A percentile compares a stretch with the other conserved stretches of the same genome.
phyloP scores from a whole-genome alignment of 2,797 vertebrate genomes.

The Rachycentron canadum region DNA sequence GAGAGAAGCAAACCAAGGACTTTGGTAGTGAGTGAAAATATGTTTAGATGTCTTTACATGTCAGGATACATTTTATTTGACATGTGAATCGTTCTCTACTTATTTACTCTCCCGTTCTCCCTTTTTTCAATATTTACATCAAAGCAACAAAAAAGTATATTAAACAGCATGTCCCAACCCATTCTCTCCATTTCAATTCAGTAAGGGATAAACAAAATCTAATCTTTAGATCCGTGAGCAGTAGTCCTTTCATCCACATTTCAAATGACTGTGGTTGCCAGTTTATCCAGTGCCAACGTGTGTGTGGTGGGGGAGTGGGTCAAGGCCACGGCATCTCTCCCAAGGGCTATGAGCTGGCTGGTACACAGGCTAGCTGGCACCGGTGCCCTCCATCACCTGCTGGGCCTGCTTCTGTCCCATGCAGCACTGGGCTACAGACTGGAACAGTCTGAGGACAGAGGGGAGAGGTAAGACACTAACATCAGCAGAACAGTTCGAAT shows the following conservation, averaged over 20 bases:
- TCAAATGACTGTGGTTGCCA: constrained; percentile 75
- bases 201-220: constrained; percentile 62
- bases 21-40: constrained; percentile 82
- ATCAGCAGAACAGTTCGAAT: background rate
- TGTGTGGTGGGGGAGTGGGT: constrained; percentile 66
- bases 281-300: constrained; percentile 84
- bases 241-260: constrained; percentile 80
- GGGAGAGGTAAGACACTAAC: background rate
- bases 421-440: constrained; percentile 99
- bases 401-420: constrained; percentile 99
- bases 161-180: constrained; percentile 92
- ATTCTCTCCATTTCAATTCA: constrained; percentile 62
- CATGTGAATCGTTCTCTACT: constrained; percentile 82
- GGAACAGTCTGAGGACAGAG: constrained; percentile 91
- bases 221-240: constrained; percentile 76
- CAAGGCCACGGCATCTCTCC: constrained; percentile 77
- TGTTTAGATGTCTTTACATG: constrained; percentile 78
- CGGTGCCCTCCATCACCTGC: constrained; percentile 99
- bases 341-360: constrained; percentile 68
- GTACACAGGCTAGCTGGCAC: constrained; percentile 91
- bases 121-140: constrained; percentile 95
- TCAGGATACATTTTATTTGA: constrained; percentile 78
- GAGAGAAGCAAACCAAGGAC: constrained; percentile 79
- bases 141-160: constrained; percentile 92
- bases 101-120: constrained; percentile 86